Conservation (phyloP, 2,797 vertebrate genomes). For the Synaphobranchus kaupii region DNA sequence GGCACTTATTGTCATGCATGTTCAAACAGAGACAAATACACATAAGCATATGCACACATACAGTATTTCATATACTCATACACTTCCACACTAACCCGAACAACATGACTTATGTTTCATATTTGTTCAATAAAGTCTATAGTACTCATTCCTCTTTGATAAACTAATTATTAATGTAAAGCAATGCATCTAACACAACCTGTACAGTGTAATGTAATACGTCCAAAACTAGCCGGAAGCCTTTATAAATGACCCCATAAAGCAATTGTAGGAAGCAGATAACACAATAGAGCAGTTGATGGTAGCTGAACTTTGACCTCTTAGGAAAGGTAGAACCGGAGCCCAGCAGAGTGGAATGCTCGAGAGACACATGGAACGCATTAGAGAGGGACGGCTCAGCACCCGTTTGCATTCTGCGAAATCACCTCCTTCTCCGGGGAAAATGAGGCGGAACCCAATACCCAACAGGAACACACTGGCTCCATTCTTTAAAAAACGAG, state of each 20-base stretch:
- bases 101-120: background rate
- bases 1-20: background rate
- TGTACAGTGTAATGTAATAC: background rate
- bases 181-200: background rate
- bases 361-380: conserved; percentile 49
- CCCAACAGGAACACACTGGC: conserved; percentile 15
- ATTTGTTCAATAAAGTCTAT: background rate
- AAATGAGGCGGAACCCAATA: conserved; percentile 18
- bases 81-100: background rate
- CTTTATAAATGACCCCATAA: conserved; percentile 9
- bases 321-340: background rate
- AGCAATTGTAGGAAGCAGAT: background rate
- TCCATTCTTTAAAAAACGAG: conserved; percentile 27
- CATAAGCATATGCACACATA: background rate
- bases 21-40: background rate
- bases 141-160: background rate
- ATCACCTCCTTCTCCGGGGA: conserved; percentile 34
- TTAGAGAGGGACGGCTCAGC: conserved; percentile 38
- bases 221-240: background rate
- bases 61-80: background rate
- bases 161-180: background rate
- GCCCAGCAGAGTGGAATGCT: background rate
- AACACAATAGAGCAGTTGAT: conserved; percentile 11
- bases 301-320: background rate
- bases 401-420: conserved; percentile 40